A percentile compares a stretch with the other conserved stretches of the same genome.
These are phyloP conservation scores for Lipotes vexillifer DNA, from an alignment of 2,113 vertebrate species.

Conservation along the genomic window DNA sequence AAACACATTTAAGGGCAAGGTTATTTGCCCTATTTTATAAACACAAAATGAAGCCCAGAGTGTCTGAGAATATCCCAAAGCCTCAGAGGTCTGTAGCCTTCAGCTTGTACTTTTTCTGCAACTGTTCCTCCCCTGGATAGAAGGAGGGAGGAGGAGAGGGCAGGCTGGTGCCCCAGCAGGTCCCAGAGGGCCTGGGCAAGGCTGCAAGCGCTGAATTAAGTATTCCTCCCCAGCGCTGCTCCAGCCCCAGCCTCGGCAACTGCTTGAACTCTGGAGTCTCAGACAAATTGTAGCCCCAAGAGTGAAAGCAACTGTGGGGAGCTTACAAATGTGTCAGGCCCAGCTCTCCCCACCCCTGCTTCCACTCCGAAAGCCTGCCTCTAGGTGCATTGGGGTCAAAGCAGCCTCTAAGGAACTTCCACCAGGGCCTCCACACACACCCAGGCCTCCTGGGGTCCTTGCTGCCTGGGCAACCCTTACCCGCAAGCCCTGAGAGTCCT, in stretches of 20 bases:
- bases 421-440: background rate
- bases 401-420: background rate
- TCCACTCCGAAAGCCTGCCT: background rate
- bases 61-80: background rate
- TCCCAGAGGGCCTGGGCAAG: background rate
- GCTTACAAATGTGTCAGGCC: background rate
- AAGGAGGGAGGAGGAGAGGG: background rate
- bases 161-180: background rate
- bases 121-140: background rate
- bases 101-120: background rate
- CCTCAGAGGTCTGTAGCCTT: background rate
- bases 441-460: background rate
- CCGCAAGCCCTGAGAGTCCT: background rate
- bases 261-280: conserved; percentile 15
- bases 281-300: background rate
- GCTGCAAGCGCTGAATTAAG: background rate
- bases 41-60: background rate
- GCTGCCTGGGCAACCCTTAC: background rate
- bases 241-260: background rate
- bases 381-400: background rate
- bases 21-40: background rate
- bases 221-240: background rate
- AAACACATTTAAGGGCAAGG: background rate
- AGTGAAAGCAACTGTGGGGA: background rate
- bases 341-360: background rate